Evolutionary conservation across 2,888 invertebrate genomes (phyloP), one percentile per base, ranked within the genome.

Genomic region (Ethmia dodecea): DNA sequence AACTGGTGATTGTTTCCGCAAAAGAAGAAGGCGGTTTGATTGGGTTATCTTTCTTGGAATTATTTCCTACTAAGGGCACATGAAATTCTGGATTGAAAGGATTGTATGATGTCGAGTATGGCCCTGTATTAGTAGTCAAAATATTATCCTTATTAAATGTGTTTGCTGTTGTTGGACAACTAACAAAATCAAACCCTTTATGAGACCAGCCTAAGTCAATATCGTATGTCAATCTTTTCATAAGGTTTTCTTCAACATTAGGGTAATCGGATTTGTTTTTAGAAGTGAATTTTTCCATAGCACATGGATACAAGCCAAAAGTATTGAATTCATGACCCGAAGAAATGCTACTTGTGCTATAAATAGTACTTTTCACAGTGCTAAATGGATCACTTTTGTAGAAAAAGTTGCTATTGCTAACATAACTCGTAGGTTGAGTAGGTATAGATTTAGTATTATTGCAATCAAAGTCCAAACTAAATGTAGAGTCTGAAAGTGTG

Each of bases 181-280:
- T 81, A 1, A 81, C 78, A 42, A 86, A 86, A 52, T 86, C 86
- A 30, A 84, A 76, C 18, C 83, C 67, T 62, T 84, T 86, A 45
- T 86, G 86, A 0, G 86, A 83, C 86, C 86, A 86, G 9, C 86
- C 86, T 27, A 86, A 63, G 44, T 86, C 86, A 45, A 86, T 84
- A 42, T 86, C 86, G 38, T 86, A 86, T 2, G 86, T 84, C 47
- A 86, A 59, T 51, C 86, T 65, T 61, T 86, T 86, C 79, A 84
- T 84, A 14, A 86, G 57, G 49, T 72, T 83, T 30, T 86, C 86
- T 48, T 86, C 86, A 12, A 84, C 70, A 50, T 73, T 78, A 26
- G 68, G 45, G 43, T 63, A 81, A 30, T 86, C 84, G 1, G 76
- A 28, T 61, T 86, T 86, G 46, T 61, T 80, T 61, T 86, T 86